A percentile compares a stretch with the other conserved stretches of the same genome.
Conservation (phyloP, 1,140 invertebrate genomes). For the Drosophila simulans region DNA sequence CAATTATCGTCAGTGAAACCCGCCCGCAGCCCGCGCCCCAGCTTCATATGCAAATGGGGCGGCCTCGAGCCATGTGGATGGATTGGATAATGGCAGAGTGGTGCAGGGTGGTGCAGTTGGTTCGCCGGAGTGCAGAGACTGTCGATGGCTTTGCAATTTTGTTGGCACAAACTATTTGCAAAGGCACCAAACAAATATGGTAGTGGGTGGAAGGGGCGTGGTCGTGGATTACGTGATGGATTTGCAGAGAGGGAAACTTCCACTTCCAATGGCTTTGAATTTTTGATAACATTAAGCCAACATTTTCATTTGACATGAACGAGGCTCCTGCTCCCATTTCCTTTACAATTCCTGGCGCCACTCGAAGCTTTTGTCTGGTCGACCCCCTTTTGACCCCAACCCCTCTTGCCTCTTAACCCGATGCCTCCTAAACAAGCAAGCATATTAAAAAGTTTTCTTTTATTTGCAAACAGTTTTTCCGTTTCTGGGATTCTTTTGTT, state of each 20-base stretch:
- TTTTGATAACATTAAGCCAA: slow-evolving; percentile 77
- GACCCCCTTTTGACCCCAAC: slow-evolving; percentile 8
- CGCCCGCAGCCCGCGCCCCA: neutral
- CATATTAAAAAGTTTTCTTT: slow-evolving; percentile 73
- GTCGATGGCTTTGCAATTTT: slow-evolving; percentile 60
- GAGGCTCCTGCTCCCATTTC: slow-evolving; percentile 11
- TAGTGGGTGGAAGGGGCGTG: slow-evolving; percentile 45
- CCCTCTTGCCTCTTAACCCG: neutral
- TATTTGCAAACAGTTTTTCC: slow-evolving; percentile 62
- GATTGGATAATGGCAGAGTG: slow-evolving; percentile 44
- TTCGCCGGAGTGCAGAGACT: slow-evolving; percentile 23
- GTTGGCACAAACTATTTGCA: slow-evolving; percentile 61
- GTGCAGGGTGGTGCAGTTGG: slow-evolving; percentile 5
- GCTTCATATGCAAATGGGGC: slow-evolving; percentile 54
- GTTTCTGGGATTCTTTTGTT: slow-evolving; percentile 53
- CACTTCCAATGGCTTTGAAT: slow-evolving; percentile 40
- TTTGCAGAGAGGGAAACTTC: slow-evolving; percentile 19
- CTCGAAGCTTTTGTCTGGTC: slow-evolving; percentile 64
- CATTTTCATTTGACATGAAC: slow-evolving; percentile 73
- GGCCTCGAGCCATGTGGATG: slow-evolving; percentile 43
- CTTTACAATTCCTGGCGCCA: slow-evolving; percentile 63
- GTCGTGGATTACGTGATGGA: slow-evolving; percentile 56
- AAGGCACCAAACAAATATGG: slow-evolving; percentile 71
- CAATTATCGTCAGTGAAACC: slow-evolving; percentile 70
- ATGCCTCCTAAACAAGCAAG: slow-evolving; percentile 32